phyloP scores from a whole-genome alignment of 2,797 vertebrate species.

The Rhinophrynus dorsalis region DNA sequence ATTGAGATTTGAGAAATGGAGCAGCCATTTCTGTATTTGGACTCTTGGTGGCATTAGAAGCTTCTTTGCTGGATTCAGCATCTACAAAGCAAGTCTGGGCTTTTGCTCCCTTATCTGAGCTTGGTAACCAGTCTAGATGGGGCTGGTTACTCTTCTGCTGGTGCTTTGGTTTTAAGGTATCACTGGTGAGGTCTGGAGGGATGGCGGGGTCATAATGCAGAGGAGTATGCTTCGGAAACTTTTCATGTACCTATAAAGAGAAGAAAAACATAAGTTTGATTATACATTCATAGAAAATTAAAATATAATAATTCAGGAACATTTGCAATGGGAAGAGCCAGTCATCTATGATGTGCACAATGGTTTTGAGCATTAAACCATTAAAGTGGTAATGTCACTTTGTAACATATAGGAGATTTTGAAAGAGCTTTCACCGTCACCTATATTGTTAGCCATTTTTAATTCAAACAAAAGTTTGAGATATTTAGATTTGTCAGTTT shows the following conservation, averaged over 20 bases:
- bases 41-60: slow-evolving; percentile 73
- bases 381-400: too few relatives aligned
- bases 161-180: slow-evolving; percentile 91
- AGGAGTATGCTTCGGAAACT: slow-evolving; percentile 80
- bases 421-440: too few relatives aligned
- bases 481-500: too few relatives aligned
- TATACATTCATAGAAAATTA: too few relatives aligned
- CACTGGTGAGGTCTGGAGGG: slow-evolving; percentile 86
- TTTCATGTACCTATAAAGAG: slow-evolving; percentile 83
- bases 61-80: slow-evolving; percentile 77
- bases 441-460: too few relatives aligned
- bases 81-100: slow-evolving; percentile 76
- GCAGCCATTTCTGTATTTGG: slow-evolving; percentile 71
- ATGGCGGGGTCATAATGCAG: slow-evolving; percentile 81
- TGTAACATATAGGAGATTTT: too few relatives aligned
- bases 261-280: neutral
- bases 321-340: too few relatives aligned
- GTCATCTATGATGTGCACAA: too few relatives aligned
- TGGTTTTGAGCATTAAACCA: too few relatives aligned
- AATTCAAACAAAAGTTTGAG: too few relatives aligned
- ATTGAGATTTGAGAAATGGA: slow-evolving; percentile 75
- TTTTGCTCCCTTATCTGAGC: slow-evolving; percentile 68
- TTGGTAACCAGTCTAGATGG: slow-evolving; percentile 83
- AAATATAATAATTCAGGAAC: too few relatives aligned
- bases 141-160: slow-evolving; percentile 88